A percentile compares a stretch with the other conserved stretches of the same genome.
Evolutionary conservation across 2,113 vertebrate species (phyloP).

Genomic region (Saccopteryx leptura): DNA sequence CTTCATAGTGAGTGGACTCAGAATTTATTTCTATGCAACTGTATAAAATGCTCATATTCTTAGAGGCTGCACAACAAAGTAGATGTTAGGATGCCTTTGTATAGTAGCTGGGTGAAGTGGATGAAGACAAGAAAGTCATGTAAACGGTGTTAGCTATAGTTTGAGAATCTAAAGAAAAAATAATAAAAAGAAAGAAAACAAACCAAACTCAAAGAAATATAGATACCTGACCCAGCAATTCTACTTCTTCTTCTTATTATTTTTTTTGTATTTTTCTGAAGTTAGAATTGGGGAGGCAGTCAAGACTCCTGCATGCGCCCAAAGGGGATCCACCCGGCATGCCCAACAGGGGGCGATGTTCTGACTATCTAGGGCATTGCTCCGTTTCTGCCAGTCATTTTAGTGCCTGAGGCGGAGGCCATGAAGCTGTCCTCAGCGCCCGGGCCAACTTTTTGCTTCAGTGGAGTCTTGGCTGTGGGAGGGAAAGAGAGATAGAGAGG

Average conservation of each 20-base stretch:
- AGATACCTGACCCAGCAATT: neutral
- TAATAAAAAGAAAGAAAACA: conserved; percentile 29
- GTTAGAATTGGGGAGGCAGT: too few relatives aligned
- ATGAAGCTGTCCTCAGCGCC: too few relatives aligned
- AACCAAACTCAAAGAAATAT: neutral
- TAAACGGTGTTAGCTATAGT: conserved; percentile 29
- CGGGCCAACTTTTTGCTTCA: too few relatives aligned
- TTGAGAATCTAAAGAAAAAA: conserved; percentile 5
- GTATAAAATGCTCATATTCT: conserved; percentile 25
- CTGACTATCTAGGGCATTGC: too few relatives aligned
- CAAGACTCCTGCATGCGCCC: too few relatives aligned
- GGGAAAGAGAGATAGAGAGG: too few relatives aligned
- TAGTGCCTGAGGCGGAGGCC: too few relatives aligned
- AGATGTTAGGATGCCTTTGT: conserved; percentile 2
- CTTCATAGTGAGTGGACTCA: conserved; percentile 13
- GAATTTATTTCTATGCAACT: conserved; percentile 51
- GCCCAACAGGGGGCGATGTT: too few relatives aligned
- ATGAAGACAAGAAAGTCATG: conserved; percentile 39
- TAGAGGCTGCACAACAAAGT: neutral
- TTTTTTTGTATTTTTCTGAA: too few relatives aligned
- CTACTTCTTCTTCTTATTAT: neutral
- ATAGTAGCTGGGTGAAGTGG: neutral
- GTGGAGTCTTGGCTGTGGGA: too few relatives aligned
- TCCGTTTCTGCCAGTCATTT: too few relatives aligned
- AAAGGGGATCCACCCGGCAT: too few relatives aligned